A percentile compares a stretch with the other conserved stretches of the same genome.
These are phyloP conservation scores for Saturnia japonica DNA, from an alignment of 2,888 invertebrate genomes.

Conservation along the genomic window DNA sequence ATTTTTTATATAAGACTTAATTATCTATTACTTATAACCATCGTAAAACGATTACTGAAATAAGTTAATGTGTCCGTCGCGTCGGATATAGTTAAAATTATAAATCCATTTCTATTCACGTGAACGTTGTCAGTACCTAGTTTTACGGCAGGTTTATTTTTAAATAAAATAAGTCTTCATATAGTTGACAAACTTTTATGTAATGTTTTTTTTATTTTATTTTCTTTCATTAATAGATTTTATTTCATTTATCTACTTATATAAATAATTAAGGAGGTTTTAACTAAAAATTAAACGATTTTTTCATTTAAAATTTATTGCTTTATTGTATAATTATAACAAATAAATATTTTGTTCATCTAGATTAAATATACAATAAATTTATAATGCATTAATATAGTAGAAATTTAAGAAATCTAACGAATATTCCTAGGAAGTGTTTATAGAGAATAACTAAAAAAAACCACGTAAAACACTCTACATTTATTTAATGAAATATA, in stretches of 20 bases:
- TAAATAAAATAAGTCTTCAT: not conserved
- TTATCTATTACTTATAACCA: not conserved
- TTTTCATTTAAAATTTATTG: not conserved
- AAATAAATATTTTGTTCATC: not conserved
- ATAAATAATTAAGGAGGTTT: not conserved
- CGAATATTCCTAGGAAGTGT: not conserved
- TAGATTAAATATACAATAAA: not conserved
- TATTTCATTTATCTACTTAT: not conserved
- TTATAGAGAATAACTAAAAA: not conserved
- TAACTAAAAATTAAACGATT: too few species aligned
- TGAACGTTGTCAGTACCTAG: not conserved
- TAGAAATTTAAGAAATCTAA: not conserved
- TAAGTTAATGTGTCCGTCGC: not conserved
- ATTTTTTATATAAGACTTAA: not conserved
- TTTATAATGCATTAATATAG: not conserved
- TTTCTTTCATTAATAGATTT: not conserved
- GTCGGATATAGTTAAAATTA: not conserved
- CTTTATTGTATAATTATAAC: not conserved
- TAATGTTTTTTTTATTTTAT: not conserved
- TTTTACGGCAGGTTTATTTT: not conserved
- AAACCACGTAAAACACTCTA: not conserved
- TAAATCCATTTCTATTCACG: not conserved
- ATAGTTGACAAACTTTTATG: not conserved
- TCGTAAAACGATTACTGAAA: not conserved
- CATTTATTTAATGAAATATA: not conserved